Evolutionary conservation across 2,113 vertebrate species (phyloP).

Genomic region (Terrapene triunguis): DNA sequence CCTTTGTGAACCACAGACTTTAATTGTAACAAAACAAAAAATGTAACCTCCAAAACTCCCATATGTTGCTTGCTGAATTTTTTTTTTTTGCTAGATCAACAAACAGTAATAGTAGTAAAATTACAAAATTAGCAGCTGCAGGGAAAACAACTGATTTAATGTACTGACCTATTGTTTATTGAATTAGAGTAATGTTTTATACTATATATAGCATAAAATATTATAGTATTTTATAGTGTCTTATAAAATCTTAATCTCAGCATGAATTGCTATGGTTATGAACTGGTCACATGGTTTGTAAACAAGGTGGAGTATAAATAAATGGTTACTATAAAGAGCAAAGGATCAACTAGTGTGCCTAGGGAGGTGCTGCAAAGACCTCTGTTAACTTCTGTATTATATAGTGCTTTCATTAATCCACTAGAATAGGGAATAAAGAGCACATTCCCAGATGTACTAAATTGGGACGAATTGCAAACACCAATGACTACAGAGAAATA

Average conservation of each 20-base stretch:
- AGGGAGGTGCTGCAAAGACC: neutral
- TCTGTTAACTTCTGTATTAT: constrained; percentile 13
- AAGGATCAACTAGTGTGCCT: neutral
- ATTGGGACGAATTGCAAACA: constrained; percentile 6
- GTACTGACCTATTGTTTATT: neutral
- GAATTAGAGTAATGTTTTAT: neutral
- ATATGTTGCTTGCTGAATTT: neutral
- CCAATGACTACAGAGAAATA: neutral
- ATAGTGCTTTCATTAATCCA: neutral
- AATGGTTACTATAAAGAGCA: neutral
- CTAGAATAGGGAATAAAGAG: neutral
- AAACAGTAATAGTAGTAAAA: neutral
- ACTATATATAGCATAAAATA: too few relatives aligned
- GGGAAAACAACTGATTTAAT: neutral
- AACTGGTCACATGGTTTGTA: neutral
- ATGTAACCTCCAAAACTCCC: neutral
- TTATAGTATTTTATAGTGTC: neutral
- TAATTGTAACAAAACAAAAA: neutral
- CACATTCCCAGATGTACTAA: neutral
- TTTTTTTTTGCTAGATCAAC: neutral
- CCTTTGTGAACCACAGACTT: neutral
- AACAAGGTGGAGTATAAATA: constrained; percentile 1
- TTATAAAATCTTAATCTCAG: neutral
- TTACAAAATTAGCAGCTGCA: neutral
- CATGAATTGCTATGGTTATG: neutral